Conservation (phyloP, 53 echinoderm and acorn worm species). For the Mesocentrotus franciscanus region DNA sequence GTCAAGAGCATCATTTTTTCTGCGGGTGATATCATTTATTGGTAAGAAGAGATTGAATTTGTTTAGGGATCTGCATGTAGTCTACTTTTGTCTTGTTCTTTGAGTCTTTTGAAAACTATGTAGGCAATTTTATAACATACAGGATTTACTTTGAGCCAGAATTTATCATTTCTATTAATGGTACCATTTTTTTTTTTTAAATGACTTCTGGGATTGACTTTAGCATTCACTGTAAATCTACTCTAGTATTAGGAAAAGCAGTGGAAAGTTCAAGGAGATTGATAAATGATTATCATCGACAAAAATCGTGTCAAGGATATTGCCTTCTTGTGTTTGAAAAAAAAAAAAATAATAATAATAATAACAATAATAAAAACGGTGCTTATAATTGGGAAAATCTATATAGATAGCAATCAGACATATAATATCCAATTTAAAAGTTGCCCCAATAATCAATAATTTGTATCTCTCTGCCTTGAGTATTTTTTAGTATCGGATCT, state of each 20-base stretch:
- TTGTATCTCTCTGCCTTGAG: no score
- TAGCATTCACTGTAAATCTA: not conserved
- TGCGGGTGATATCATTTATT: not conserved
- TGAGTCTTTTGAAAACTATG: not conserved
- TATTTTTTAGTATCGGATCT: no score
- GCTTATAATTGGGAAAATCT: no score
- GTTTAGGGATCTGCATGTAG: not conserved
- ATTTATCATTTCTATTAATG: not conserved
- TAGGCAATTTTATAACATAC: not conserved
- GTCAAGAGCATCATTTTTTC: slow-evolving; percentile 15
- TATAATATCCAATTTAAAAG: no score
- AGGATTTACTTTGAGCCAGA: not conserved
- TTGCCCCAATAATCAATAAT: no score
- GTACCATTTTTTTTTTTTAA: not conserved
- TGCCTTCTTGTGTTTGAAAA: not conserved
- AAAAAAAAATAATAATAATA: no score
- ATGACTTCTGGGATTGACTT: not conserved
- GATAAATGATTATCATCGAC: not conserved
- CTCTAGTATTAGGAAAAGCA: not conserved
- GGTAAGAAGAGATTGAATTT: not conserved
- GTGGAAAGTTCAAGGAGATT: not conserved
- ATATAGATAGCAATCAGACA: no score
- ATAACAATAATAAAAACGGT: no score
- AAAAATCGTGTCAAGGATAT: not conserved
- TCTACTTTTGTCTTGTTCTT: no score